Conservation (phyloP, 2,113 vertebrate species). For the Gambusia holbrooki region DNA sequence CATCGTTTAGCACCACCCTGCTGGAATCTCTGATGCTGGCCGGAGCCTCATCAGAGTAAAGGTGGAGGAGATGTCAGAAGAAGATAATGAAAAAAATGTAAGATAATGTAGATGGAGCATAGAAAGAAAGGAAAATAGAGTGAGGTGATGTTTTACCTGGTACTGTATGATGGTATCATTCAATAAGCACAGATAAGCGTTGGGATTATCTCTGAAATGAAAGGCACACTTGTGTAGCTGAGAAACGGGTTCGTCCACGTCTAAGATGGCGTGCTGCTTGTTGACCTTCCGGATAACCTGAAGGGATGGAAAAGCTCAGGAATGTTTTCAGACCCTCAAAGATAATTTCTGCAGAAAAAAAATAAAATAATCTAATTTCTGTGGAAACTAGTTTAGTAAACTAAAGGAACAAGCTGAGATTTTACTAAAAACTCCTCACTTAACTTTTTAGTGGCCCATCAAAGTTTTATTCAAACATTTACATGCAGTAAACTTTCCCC, state of each 20-base stretch:
- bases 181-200: constrained; percentile 87
- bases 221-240: constrained; percentile 96
- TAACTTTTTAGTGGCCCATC: neutral
- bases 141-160: constrained; percentile 78
- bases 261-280: constrained; percentile 90
- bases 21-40: constrained; percentile 82
- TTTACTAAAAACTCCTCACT: no score
- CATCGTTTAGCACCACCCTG: constrained; percentile 87
- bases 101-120: fast-evolving
- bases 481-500: neutral
- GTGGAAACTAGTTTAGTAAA: neutral
- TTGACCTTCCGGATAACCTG: constrained; percentile 94
- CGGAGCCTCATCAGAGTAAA: constrained; percentile 76
- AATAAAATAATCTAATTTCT: neutral
- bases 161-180: constrained; percentile 89
- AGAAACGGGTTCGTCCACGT: constrained; percentile 92
- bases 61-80: neutral
- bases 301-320: neutral
- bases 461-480: neutral
- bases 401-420: neutral
- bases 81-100: neutral
- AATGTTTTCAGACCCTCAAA: neutral
- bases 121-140: neutral
- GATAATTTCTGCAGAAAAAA: neutral
- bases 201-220: constrained; percentile 85